Evolutionary conservation across 2,113 vertebrate genomes (phyloP).

Genomic region (Dissostichus mawsoni): DNA sequence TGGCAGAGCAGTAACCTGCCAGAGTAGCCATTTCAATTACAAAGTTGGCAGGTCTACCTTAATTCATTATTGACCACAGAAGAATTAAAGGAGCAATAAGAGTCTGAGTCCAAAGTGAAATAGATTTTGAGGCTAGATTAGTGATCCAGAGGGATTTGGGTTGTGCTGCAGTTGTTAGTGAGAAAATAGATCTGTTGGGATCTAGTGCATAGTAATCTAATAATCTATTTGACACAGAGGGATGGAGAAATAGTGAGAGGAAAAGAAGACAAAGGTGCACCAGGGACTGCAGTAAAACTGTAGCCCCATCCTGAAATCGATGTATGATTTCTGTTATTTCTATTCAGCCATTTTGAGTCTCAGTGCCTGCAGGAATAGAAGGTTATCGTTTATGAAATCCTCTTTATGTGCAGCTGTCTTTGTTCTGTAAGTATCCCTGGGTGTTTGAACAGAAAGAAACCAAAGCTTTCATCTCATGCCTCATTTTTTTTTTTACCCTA

Average conservation of each 20-base stretch:
- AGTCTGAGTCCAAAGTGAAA: constrained; percentile 47
- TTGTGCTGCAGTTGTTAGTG: constrained; percentile 25
- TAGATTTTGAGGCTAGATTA: constrained; percentile 39
- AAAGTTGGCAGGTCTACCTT: constrained; percentile 45
- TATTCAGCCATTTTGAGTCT: constrained; percentile 36
- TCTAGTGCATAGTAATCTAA: constrained; percentile 36
- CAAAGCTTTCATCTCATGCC: constrained; percentile 56
- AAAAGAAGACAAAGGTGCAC: constrained; percentile 20
- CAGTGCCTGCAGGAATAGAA: constrained; percentile 31
- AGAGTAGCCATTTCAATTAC: constrained; percentile 55
- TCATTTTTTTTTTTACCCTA: constrained; percentile 27
- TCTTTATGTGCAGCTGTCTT: constrained; percentile 37
- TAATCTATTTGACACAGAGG: constrained; percentile 35
- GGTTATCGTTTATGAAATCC: constrained; percentile 37
- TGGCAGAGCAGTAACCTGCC: constrained; percentile 8
- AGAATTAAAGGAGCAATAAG: constrained; percentile 33
- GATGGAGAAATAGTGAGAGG: background rate
- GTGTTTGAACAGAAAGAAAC: constrained; percentile 49
- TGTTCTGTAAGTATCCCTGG: constrained; percentile 48
- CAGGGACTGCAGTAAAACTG: constrained; percentile 15
- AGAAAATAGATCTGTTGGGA: constrained; percentile 31
- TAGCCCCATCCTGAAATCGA: constrained; percentile 23
- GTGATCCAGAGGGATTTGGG: constrained; percentile 50
- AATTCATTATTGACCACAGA: constrained; percentile 69
- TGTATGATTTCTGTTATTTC: constrained; percentile 37